phyloP scores from a whole-genome alignment of 2,888 invertebrate genomes.

The Sminthurides aquaticus region DNA sequence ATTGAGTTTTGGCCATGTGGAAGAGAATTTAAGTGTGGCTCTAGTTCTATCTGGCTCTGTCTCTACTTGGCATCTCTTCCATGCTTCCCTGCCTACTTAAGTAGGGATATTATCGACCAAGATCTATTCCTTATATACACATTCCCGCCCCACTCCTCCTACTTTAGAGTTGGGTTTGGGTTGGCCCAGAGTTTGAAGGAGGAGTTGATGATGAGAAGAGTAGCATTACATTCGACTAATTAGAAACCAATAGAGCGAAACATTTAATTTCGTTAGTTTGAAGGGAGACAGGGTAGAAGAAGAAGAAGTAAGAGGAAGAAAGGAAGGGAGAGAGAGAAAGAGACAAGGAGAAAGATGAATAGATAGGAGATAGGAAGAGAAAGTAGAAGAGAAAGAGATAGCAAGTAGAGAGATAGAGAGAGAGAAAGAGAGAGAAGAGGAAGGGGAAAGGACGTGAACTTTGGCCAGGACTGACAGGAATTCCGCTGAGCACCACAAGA shows the following conservation, averaged over 20 bases:
- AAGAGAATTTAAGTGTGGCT: no score
- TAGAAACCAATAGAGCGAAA: slow-evolving; percentile 26
- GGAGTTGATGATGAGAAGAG: not conserved
- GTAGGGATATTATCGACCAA: no score
- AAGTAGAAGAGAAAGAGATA: slow-evolving; percentile 3
- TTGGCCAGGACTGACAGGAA: slow-evolving; percentile 23
- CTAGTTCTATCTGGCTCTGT: no score
- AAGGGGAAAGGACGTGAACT: slow-evolving; percentile 8
- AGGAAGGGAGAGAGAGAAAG: not conserved
- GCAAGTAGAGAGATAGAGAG: not conserved
- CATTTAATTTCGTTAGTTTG: slow-evolving; percentile 21
- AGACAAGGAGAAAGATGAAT: not conserved
- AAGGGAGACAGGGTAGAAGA: not conserved
- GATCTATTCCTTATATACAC: no score
- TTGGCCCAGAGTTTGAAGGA: no score
- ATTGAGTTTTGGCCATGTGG: no score
- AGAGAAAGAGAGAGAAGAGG: slow-evolving; percentile 5
- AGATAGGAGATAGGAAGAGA: slow-evolving; percentile 8
- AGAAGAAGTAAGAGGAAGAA: not conserved
- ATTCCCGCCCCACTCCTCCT: no score
- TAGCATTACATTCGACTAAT: slow-evolving; percentile 22
- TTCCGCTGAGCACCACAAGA: slow-evolving; percentile 23
- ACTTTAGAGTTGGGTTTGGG: no score
- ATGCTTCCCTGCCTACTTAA: no score
- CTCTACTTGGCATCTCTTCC: no score